phyloP scores from a whole-genome alignment of 2,113 vertebrate genomes.

The Corythornis cristatus region DNA sequence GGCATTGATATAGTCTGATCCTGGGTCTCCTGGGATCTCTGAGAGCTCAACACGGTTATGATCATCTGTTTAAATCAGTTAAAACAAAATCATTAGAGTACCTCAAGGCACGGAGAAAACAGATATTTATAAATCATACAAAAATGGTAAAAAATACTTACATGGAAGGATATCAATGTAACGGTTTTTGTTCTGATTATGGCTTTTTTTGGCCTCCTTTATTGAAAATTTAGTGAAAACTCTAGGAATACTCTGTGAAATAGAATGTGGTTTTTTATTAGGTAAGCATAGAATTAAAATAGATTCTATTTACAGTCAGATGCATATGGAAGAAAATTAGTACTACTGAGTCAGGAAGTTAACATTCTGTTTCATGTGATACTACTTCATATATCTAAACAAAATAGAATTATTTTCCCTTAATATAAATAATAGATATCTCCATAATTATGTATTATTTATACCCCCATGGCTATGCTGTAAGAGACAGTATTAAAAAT shows the following conservation, averaged over 20 bases:
- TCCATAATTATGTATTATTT: not conserved
- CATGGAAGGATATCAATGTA: conserved; percentile 97
- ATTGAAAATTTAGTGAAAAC: conserved; percentile 87
- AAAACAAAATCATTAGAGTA: not conserved
- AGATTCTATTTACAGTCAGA: not conserved
- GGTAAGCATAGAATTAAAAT: not conserved
- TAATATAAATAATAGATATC: not conserved
- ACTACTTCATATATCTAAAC: not conserved
- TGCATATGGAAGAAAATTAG: not conserved
- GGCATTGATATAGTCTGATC: conserved; percentile 94
- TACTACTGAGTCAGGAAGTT: not conserved
- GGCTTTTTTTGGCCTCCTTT: conserved; percentile 89
- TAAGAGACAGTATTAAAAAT: not conserved
- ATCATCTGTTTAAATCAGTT: conserved; percentile 81
- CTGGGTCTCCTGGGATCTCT: conserved; percentile 78
- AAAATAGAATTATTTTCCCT: not conserved
- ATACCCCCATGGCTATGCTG: not conserved
- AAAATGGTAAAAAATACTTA: conserved; percentile 69
- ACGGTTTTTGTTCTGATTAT: conserved; percentile 90
- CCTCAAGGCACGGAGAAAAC: not conserved
- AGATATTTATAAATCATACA: not conserved
- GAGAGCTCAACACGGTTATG: conserved; percentile 90
- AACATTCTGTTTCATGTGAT: not conserved
- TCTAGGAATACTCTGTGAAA: conserved; percentile 91
- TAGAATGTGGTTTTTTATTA: not conserved